These are phyloP conservation scores for Lytechinus variegatus DNA, from an alignment of 35 echinoderm and acorn worm species.

Conservation along the genomic window DNA sequence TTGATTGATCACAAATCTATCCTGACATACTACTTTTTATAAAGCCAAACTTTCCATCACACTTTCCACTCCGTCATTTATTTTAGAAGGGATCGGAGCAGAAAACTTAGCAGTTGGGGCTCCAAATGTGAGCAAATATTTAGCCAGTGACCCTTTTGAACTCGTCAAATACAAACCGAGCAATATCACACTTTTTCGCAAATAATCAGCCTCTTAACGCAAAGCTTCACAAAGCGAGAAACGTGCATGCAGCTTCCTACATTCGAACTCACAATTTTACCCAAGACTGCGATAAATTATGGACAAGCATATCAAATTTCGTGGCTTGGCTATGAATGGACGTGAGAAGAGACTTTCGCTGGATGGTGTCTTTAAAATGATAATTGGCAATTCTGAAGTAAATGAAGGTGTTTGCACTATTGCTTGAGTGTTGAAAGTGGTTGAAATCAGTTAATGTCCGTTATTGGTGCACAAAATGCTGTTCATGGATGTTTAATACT, in stretches of 20 bases:
- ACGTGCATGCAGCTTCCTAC: background rate
- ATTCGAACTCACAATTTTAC: background rate
- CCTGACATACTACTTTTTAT: background rate
- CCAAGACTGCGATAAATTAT: background rate
- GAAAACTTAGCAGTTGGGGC: background rate
- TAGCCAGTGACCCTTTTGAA: constrained; percentile 9
- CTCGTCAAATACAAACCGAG: constrained; percentile 15
- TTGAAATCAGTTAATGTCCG: too few species aligned
- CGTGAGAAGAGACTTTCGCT: background rate
- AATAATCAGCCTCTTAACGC: constrained; percentile 19
- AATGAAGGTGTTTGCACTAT: background rate
- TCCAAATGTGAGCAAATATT: constrained; percentile 6
- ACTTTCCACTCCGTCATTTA: background rate
- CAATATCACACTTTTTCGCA: constrained; percentile 26
- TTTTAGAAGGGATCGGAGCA: background rate
- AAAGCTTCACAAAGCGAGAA: background rate
- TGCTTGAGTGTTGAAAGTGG: background rate
- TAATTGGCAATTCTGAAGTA: background rate
- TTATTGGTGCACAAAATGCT: too few species aligned
- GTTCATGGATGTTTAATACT: too few species aligned
- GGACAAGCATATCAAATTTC: constrained; percentile 32
- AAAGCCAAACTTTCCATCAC: background rate
- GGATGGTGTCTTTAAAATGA: background rate
- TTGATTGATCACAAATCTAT: background rate
- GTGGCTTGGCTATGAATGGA: background rate